phyloP scores from a whole-genome alignment of 2,888 invertebrate species.

The Stenchaetothrips biformis region DNA sequence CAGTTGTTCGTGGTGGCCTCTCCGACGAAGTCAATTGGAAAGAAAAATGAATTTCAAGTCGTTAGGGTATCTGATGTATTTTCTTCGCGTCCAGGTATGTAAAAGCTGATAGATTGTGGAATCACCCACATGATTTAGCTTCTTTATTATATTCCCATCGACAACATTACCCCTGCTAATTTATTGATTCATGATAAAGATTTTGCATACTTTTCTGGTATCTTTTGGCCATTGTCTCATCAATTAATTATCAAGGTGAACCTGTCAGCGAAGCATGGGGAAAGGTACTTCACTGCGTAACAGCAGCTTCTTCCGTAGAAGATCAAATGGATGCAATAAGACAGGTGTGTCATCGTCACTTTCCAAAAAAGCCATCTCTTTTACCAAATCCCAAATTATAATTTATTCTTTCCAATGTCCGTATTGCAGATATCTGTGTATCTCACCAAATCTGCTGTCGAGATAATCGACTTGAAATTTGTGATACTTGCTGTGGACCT shows the following conservation, averaged over 20 bases:
- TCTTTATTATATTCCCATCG: neutral
- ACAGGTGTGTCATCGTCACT: neutral
- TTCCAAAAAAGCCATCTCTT: neutral
- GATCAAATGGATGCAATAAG: slow-evolving; percentile 9
- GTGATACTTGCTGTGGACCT: neutral
- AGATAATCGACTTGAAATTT: neutral
- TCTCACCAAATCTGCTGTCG: neutral
- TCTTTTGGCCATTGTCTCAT: neutral
- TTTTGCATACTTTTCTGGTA: neutral
- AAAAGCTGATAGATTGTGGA: neutral
- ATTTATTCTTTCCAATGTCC: too few relatives aligned
- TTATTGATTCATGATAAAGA: neutral
- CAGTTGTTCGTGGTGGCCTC: neutral
- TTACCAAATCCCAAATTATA: neutral
- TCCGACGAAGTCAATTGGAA: neutral
- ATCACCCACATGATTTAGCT: neutral
- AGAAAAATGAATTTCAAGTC: neutral
- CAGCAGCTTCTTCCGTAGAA: neutral
- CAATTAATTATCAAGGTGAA: neutral
- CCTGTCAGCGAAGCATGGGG: neutral
- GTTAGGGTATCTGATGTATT: neutral
- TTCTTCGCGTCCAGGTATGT: neutral
- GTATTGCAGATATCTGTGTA: neutral
- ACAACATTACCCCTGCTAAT: neutral
- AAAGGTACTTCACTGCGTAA: neutral